Percentiles rank a stretch among this genome's conserved stretches.
phyloP scores from a whole-genome alignment of 2,113 vertebrate genomes.

The Cyrtonyx montezumae region DNA sequence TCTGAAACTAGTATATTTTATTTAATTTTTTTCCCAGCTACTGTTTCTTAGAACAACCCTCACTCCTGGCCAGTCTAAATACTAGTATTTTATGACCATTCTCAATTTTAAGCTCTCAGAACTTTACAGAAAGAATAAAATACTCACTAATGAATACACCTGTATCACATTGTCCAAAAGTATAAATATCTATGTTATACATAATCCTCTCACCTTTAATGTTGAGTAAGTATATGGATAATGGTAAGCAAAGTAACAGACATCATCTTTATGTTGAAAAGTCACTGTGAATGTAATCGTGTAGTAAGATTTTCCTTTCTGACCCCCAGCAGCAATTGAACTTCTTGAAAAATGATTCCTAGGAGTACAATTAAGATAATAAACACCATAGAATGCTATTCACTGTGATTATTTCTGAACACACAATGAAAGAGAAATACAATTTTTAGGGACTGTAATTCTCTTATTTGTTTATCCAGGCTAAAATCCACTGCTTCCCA shows the following conservation, averaged over 20 bases:
- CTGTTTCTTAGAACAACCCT: neutral
- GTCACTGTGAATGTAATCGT: slow-evolving; percentile 92
- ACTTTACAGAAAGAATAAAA: neutral
- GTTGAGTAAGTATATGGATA: slow-evolving; percentile 97
- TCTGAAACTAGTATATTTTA: neutral
- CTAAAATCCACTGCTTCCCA: neutral
- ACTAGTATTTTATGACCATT: neutral
- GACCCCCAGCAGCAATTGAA: slow-evolving; percentile 93
- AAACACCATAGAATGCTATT: neutral
- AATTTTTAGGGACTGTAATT: neutral
- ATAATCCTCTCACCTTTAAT: slow-evolving; percentile 85
- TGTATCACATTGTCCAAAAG: neutral
- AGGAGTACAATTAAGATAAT: slow-evolving; percentile 22
- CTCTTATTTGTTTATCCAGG: neutral
- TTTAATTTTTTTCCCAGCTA: neutral
- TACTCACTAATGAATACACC: neutral
- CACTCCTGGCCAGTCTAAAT: neutral
- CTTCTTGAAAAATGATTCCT: slow-evolving; percentile 99
- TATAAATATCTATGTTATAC: neutral
- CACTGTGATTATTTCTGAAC: neutral
- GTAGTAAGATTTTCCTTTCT: slow-evolving; percentile 98
- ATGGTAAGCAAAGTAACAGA: slow-evolving; percentile 99
- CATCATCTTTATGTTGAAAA: slow-evolving; percentile 97
- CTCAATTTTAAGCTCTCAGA: neutral
- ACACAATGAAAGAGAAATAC: neutral